phyloP scores from a whole-genome alignment of 2,888 invertebrate species.

The Glomeris marginata region DNA sequence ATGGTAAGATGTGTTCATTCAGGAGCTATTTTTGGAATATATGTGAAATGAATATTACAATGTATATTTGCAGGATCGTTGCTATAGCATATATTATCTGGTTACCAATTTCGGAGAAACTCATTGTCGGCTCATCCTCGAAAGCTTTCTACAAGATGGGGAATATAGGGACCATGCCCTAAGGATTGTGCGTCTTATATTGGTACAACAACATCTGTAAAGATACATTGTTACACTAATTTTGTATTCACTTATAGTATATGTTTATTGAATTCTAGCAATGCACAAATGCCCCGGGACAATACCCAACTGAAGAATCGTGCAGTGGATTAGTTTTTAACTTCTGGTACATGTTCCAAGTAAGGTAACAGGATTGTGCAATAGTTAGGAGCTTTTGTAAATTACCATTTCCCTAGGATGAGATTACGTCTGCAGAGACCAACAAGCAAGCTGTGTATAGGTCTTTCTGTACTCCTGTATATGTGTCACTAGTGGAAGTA shows the following conservation, averaged over 20 bases:
- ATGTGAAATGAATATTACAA: neutral
- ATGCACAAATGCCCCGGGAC: slow-evolving; percentile 64
- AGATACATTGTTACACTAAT: neutral
- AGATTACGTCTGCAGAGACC: slow-evolving; percentile 39
- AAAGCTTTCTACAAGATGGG: slow-evolving; percentile 36
- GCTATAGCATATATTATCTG: slow-evolving; percentile 28
- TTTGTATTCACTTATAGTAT: neutral
- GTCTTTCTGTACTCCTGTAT: slow-evolving; percentile 54
- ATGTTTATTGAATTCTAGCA: slow-evolving; percentile 29
- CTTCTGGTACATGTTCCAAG: slow-evolving; percentile 85
- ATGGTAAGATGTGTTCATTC: slow-evolving; percentile 21
- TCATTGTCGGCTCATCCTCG: slow-evolving; percentile 44
- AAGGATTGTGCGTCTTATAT: slow-evolving; percentile 51
- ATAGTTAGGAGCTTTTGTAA: neutral
- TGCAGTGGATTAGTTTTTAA: slow-evolving; percentile 72
- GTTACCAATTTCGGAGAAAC: slow-evolving; percentile 48
- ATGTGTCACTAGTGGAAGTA: slow-evolving; percentile 57
- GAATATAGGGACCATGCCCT: slow-evolving; percentile 40
- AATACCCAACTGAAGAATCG: slow-evolving; percentile 75
- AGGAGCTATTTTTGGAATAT: neutral
- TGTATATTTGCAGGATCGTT: slow-evolving; percentile 41
- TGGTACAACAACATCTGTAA: slow-evolving; percentile 33
- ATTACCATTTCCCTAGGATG: slow-evolving; percentile 37
- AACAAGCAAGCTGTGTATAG: slow-evolving; percentile 36
- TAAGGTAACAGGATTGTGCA: slow-evolving; percentile 25